These are phyloP conservation scores for Macrobrachium rosenbergii DNA, from an alignment of 1,140 invertebrate genomes.

Conservation along the genomic window DNA sequence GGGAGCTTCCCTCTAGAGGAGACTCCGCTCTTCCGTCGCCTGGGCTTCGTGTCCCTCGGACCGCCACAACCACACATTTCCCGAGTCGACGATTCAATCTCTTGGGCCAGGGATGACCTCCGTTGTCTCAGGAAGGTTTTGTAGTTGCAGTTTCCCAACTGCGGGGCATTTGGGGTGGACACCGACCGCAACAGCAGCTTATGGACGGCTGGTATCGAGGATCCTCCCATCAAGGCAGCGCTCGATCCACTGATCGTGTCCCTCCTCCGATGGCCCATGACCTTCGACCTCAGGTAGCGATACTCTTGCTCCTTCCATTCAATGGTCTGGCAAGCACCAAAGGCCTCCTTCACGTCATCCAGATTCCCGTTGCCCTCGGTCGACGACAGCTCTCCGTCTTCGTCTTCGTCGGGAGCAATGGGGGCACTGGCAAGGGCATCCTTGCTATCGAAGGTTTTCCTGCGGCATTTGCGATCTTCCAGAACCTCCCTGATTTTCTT, in stretches of 20 bases:
- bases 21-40: conserved; percentile 9
- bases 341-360: conserved; percentile 52
- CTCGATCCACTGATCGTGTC: conserved; percentile 7
- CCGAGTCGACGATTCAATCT: not conserved
- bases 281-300: conserved; percentile 36
- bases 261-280: conserved; percentile 34
- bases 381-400: not conserved
- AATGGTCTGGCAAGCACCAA: conserved; percentile 51
- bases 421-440: not conserved
- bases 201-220: conserved; percentile 34
- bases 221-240: not conserved
- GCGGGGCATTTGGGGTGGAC: conserved; percentile 44
- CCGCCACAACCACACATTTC: conserved; percentile 38
- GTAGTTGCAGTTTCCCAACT: conserved; percentile 33
- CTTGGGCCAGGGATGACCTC: conserved; percentile 20
- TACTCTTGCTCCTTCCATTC: conserved; percentile 59
- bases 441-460: not conserved
- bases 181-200: conserved; percentile 33
- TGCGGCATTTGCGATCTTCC: not conserved
- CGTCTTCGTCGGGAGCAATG: not conserved
- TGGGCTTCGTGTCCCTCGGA: conserved; percentile 10
- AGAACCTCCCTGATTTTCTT: conserved; percentile 7
- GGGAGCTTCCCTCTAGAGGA: conserved; percentile 2
- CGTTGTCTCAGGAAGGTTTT: conserved; percentile 29
- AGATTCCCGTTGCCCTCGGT: not conserved